Base-by-base conservation (phyloP, 1,140 invertebrate species). In the Trachymyrmex septentrionalis region DNA sequence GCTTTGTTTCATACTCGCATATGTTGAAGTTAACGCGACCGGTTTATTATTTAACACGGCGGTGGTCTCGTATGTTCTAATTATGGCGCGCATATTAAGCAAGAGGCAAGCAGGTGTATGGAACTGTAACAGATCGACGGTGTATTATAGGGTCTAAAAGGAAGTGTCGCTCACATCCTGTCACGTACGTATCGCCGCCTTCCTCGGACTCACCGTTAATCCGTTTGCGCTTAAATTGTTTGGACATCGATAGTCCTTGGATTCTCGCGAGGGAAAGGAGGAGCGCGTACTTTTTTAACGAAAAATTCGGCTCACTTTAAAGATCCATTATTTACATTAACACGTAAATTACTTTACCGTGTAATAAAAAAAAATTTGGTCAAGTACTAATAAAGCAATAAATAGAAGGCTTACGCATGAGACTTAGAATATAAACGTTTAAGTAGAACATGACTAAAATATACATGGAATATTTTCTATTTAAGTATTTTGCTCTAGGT, bases 81-180 rank as follows among this genome's bases (percentile, higher is more conserved):
- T 94, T 92, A 91, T 84, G 78, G 48, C 91, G 77, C 73, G 89
- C 92, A 92, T 91, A 91, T 90, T 87, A 89, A 92, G 82, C 82
- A 90, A 82, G 53, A 78, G 80, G 81, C 73, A n/a, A 91, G 92
- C 93, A 94, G 93, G 93, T 94, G 93, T 91, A 92, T 86, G 78
- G 67, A 92, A 93, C 87, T 92, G 91, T 86, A 90, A 91, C 93
- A 93, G 92, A 94, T 94, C 92, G 90, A 85, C 87, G 85, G 78
- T 76, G 82, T 90, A 90, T 90, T 91, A 90, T 84, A 92, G 91
- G 91, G 88, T 88, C 86, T 87, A 87, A 90, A 85, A 93, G 93
- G 93, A 94, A 93, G 91, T 94, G 93, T 94, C 93, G 92, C 92
- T 94, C 93, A 93, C 90, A 88, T 92, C 89, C 91, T 93, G 93